These are phyloP conservation scores for Gymnothorax reevesii DNA, from an alignment of 2,797 vertebrate species.

Conservation along the genomic window DNA sequence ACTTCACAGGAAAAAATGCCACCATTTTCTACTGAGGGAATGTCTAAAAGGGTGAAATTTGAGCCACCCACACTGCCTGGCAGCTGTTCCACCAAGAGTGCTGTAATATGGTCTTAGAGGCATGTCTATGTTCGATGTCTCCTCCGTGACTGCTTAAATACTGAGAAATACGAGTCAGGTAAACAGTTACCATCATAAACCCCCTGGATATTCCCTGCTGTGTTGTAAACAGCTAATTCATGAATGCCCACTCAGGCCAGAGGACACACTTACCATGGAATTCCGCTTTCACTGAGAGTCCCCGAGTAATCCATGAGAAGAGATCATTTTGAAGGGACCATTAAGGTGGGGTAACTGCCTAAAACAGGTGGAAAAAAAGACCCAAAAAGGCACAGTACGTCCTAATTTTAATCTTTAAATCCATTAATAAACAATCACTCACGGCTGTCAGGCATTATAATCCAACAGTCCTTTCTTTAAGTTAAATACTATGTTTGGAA, in stretches of 20 bases:
- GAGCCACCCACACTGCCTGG: background rate
- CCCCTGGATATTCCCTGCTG: background rate
- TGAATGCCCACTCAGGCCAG: background rate
- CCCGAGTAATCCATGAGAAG: background rate
- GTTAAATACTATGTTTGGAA: background rate
- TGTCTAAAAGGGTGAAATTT: slow-evolving; percentile 12
- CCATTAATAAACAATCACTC: background rate
- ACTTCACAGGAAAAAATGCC: background rate
- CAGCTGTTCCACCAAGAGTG: background rate
- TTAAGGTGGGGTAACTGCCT: background rate
- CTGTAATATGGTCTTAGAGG: background rate
- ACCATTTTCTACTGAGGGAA: slow-evolving; percentile 21
- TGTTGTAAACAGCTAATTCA: background rate
- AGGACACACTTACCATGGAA: background rate
- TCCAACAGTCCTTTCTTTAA: background rate
- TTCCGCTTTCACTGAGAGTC: background rate
- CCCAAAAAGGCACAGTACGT: background rate
- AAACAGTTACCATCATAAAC: background rate
- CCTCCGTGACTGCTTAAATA: background rate
- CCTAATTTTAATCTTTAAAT: background rate
- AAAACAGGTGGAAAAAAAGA: background rate
- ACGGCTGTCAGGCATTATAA: background rate
- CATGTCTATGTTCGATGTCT: background rate
- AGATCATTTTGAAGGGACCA: background rate
- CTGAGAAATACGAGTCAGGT: background rate